These are phyloP conservation scores for Arenaria interpres DNA, from an alignment of 2,113 vertebrate species.

Conservation along the genomic window DNA sequence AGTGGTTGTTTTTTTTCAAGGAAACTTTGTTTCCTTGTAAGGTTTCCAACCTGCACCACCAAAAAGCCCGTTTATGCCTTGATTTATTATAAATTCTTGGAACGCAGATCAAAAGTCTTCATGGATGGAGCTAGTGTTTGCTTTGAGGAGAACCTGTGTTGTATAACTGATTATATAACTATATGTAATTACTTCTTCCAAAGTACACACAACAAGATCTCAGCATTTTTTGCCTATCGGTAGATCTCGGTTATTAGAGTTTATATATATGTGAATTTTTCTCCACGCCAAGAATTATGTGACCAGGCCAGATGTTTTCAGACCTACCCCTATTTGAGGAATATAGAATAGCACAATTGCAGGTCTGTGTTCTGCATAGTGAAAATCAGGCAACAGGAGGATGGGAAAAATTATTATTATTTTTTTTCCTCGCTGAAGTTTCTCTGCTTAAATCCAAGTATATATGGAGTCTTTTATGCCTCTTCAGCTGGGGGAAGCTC, in stretches of 20 bases:
- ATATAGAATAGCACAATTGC: neutral
- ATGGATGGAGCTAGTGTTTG: neutral
- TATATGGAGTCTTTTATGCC: neutral
- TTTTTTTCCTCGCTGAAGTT: neutral
- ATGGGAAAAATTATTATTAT: neutral
- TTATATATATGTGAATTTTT: slow-evolving; percentile 11
- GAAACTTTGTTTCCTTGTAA: neutral
- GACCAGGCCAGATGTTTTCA: slow-evolving; percentile 25
- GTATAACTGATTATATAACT: slow-evolving; percentile 32
- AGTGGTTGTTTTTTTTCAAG: neutral
- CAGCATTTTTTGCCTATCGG: slow-evolving; percentile 2
- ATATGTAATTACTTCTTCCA: slow-evolving; percentile 39
- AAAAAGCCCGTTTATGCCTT: neutral
- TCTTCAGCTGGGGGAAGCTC: neutral
- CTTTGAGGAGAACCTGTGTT: slow-evolving; percentile 24
- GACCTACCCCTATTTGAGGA: neutral
- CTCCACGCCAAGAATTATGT: neutral
- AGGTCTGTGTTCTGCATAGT: neutral
- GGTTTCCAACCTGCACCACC: neutral
- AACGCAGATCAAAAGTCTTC: slow-evolving; percentile 29
- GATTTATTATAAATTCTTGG: slow-evolving; percentile 52
- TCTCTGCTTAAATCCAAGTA: neutral
- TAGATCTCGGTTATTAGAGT: slow-evolving; percentile 19
- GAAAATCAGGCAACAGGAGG: neutral
- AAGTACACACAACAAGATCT: slow-evolving; percentile 52